A percentile compares a stretch with the other conserved stretches of the same genome.
phyloP scores from a whole-genome alignment of 2,888 invertebrate species.

The Ormia ochracea region DNA sequence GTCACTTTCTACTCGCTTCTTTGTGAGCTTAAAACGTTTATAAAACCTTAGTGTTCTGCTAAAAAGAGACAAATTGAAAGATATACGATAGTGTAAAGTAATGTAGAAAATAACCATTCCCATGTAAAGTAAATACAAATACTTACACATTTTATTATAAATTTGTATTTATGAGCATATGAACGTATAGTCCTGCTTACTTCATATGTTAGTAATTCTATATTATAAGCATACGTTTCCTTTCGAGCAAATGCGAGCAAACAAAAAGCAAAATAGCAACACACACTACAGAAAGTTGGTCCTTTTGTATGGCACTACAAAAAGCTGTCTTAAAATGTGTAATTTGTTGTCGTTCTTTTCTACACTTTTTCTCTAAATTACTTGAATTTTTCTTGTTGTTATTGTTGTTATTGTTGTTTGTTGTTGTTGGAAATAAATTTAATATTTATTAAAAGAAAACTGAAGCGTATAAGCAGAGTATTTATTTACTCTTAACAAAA shows the following conservation, averaged over 20 bases:
- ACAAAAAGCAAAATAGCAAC: slow-evolving; percentile 1
- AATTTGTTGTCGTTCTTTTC: slow-evolving; percentile 34
- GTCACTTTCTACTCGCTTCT: not conserved
- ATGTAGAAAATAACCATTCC: slow-evolving; percentile 49
- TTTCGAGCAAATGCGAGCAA: slow-evolving; percentile 7
- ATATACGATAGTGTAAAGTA: slow-evolving; percentile 59
- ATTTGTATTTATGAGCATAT: not conserved
- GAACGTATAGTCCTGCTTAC: not conserved
- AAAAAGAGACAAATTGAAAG: slow-evolving; percentile 60
- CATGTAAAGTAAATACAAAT: not conserved
- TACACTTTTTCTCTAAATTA: slow-evolving; percentile 14
- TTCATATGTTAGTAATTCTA: slow-evolving; percentile 23
- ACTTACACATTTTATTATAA: not conserved
- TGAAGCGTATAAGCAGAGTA: not conserved
- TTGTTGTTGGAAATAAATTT: slow-evolving; percentile 35
- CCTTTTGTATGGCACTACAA: slow-evolving; percentile 15
- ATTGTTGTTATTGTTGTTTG: not conserved
- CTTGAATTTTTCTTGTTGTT: not conserved
- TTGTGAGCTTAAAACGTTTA: slow-evolving; percentile 19
- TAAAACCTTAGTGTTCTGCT: slow-evolving; percentile 41
- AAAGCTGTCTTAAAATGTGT: slow-evolving; percentile 41
- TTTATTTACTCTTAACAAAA: slow-evolving; percentile 27
- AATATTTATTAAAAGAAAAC: slow-evolving; percentile 50
- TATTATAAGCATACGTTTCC: slow-evolving; percentile 33
- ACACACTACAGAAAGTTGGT: slow-evolving; percentile 39